phyloP scores from a whole-genome alignment of 2,797 vertebrate genomes.

The Amblyraja radiata region DNA sequence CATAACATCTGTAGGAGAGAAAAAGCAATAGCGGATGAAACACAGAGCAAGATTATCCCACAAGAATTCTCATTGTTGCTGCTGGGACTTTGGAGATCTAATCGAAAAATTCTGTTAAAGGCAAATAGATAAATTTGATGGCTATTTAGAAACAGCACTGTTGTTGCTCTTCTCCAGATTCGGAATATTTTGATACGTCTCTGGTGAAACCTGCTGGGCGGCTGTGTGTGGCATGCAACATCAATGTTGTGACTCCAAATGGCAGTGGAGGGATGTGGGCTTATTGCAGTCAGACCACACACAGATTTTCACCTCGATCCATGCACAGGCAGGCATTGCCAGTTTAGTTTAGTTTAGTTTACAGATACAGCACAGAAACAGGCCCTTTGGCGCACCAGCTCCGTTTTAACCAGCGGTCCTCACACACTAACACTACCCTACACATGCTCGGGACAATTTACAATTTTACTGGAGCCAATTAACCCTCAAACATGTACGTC shows the following conservation, averaged over 20 bases:
- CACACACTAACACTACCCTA: too few relatives aligned
- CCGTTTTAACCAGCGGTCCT: too few relatives aligned
- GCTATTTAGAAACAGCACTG: not conserved
- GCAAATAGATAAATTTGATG: not conserved
- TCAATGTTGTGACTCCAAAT: not conserved
- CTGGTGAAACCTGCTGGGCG: too few relatives aligned
- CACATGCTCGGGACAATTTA: too few relatives aligned
- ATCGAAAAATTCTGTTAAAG: not conserved
- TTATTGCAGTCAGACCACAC: not conserved
- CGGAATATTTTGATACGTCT: not conserved
- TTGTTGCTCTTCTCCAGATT: not conserved
- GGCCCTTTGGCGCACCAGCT: too few relatives aligned
- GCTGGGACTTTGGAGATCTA: not conserved
- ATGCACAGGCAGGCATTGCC: not conserved
- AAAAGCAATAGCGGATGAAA: not conserved
- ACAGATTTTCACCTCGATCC: not conserved
- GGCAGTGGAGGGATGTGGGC: not conserved
- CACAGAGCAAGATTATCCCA: not conserved
- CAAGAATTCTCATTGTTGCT: not conserved
- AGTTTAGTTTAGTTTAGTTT: not conserved
- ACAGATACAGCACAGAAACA: too few relatives aligned
- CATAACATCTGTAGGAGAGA: not conserved
- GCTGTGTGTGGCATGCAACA: not conserved
- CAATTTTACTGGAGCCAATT: too few relatives aligned
- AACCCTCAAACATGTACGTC: too few relatives aligned